Evolutionary conservation across 2,113 vertebrate genomes (phyloP).

Genomic region (Onychostoma macrolepis): DNA sequence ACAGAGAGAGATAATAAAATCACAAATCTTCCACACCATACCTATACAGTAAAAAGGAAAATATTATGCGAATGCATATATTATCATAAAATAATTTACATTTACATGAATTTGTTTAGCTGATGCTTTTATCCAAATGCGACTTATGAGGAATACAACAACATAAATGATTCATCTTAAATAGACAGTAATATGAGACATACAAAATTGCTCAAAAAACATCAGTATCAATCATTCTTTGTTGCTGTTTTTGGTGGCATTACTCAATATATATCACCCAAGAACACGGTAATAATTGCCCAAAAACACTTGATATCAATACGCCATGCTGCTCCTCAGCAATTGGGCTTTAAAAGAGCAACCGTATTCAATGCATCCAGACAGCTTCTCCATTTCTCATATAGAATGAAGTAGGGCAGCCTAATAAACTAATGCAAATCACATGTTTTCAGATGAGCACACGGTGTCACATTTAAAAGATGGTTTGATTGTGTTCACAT

Average conservation of each 20-base stretch:
- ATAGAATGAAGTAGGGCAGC: conserved; percentile 46
- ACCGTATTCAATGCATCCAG: conserved; percentile 10
- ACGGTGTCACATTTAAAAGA: conserved; percentile 17
- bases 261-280: not conserved
- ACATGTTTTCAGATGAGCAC: conserved; percentile 44
- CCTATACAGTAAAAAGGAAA: no score
- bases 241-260: not conserved
- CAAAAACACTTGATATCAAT: conserved; percentile 5
- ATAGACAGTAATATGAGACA: not conserved
- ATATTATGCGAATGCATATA: no score
- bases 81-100: no score
- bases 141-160: not conserved
- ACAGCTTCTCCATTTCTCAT: conserved; percentile 35
- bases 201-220: not conserved
- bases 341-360: conserved; percentile 12
- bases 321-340: not conserved
- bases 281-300: not conserved
- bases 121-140: no score
- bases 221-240: not conserved
- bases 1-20: not conserved
- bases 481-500: conserved; percentile 38
- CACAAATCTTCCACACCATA: not conserved
- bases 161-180: not conserved
- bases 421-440: conserved; percentile 47
- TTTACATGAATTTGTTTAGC: no score